These are phyloP conservation scores for Cephus spinipes DNA, from an alignment of 2,888 invertebrate genomes.

Conservation along the genomic window DNA sequence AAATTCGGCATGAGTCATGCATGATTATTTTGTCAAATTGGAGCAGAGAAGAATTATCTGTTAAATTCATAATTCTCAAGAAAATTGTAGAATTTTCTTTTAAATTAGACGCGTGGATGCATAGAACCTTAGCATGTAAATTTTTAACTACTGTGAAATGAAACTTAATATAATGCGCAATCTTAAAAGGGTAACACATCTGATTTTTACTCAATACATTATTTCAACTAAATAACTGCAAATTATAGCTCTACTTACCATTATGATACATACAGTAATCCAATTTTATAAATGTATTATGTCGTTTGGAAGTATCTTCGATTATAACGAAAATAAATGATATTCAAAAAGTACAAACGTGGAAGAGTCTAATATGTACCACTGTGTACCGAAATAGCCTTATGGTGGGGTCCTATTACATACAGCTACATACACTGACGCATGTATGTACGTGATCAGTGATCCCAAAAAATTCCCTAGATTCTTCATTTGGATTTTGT, in stretches of 20 bases:
- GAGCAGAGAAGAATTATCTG: not conserved
- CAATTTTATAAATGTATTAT: not conserved
- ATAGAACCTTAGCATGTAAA: not conserved
- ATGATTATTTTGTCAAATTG: not conserved
- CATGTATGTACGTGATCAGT: not conserved
- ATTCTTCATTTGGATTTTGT: not conserved
- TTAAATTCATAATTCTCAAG: too few relatives aligned
- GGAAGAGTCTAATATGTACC: not conserved
- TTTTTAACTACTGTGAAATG: not conserved
- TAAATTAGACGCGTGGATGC: not conserved
- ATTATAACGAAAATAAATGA: not conserved
- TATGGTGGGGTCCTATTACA: not conserved
- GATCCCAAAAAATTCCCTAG: not conserved
- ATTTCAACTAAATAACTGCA: not conserved
- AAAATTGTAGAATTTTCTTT: not conserved
- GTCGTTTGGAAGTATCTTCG: not conserved
- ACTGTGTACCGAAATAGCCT: not conserved
- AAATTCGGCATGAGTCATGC: not conserved
- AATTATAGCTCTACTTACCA: not conserved
- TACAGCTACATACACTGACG: not conserved
- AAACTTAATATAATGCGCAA: not conserved
- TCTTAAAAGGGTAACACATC: not conserved
- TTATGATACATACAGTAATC: not conserved
- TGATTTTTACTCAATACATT: not conserved
- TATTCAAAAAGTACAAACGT: not conserved